Conservation (phyloP, 30 jellyfish, hydroid and myxozoan genomes). For the Mastigias papua region DNA sequence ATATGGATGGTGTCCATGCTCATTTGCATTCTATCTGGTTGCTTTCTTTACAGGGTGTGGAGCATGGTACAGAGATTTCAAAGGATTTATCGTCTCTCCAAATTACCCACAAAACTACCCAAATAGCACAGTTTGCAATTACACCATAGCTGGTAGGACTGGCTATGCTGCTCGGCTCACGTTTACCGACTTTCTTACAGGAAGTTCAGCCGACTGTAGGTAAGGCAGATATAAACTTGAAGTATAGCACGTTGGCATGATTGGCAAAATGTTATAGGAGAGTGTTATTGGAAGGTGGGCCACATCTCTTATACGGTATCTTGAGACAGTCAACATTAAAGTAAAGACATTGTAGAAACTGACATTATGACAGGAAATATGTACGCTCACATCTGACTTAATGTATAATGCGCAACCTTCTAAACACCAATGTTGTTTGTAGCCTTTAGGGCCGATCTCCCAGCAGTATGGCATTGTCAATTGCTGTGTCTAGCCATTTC, state of each 20-base stretch:
- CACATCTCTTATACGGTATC: background rate
- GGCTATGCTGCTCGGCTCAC: conserved; percentile 46
- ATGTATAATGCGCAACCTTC: background rate
- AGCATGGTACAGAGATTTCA: conserved; percentile 33
- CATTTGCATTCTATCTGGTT: background rate
- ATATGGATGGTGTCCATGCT: background rate
- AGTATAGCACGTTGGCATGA: background rate
- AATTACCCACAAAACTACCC: conserved; percentile 80
- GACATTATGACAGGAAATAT: background rate
- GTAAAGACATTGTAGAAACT: background rate
- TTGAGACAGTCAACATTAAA: background rate
- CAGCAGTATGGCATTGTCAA: background rate
- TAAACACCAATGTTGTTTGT: background rate
- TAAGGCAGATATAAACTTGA: background rate
- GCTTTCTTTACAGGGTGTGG: conserved; percentile 41
- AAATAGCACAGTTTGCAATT: conserved; percentile 38
- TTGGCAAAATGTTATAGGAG: background rate
- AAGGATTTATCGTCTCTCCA: conserved; percentile 72
- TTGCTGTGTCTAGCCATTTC: background rate
- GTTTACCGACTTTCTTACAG: conserved; percentile 52
- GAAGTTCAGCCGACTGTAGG: conserved; percentile 49
- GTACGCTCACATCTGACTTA: background rate
- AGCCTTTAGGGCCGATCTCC: background rate
- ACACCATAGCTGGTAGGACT: conserved; percentile 56
- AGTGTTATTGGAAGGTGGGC: too few species aligned